Evolutionary conservation across 2,888 invertebrate genomes (phyloP).

Genomic region (Cyclophora albipunctata): DNA sequence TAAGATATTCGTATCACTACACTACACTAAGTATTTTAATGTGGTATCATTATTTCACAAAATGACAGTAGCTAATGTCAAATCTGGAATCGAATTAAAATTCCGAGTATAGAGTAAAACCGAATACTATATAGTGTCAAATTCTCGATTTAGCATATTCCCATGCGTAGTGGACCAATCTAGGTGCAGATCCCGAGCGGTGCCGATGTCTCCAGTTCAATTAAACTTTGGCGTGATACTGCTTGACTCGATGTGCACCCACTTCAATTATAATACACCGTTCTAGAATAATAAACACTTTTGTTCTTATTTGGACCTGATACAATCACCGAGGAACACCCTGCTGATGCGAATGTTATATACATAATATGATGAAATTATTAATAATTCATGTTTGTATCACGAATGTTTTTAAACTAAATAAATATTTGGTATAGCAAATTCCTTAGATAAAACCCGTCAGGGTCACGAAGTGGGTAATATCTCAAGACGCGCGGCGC

Average conservation of each 20-base stretch:
- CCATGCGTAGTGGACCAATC: conserved; percentile 26
- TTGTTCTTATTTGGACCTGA: conserved; percentile 2
- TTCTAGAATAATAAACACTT: conserved; percentile 14
- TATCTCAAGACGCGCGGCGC: conserved; percentile 44
- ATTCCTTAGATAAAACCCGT: conserved; percentile 35
- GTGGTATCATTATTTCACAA: too few species aligned
- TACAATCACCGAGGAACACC: not conserved
- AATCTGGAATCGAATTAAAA: too few species aligned
- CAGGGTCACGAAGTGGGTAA: conserved; percentile 40
- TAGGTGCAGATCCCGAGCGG: conserved; percentile 25
- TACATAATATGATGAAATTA: not conserved
- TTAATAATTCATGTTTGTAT: not conserved
- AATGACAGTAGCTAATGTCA: too few species aligned
- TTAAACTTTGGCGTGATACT: conserved; percentile 80
- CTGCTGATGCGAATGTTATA: too few species aligned
- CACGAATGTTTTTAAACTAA: conserved; percentile 2
- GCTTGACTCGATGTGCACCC: conserved; percentile 12
- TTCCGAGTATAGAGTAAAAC: not conserved
- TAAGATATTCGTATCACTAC: too few species aligned
- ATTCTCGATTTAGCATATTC: conserved; percentile 11
- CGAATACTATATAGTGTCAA: conserved; percentile 1
- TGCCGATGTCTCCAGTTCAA: conserved; percentile 60
- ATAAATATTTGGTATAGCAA: conserved; percentile 10
- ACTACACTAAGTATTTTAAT: too few species aligned
- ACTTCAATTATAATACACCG: conserved; percentile 14